These are phyloP conservation scores for Syrmaticus mikado DNA, from an alignment of 2,113 vertebrate genomes.

Conservation along the genomic window DNA sequence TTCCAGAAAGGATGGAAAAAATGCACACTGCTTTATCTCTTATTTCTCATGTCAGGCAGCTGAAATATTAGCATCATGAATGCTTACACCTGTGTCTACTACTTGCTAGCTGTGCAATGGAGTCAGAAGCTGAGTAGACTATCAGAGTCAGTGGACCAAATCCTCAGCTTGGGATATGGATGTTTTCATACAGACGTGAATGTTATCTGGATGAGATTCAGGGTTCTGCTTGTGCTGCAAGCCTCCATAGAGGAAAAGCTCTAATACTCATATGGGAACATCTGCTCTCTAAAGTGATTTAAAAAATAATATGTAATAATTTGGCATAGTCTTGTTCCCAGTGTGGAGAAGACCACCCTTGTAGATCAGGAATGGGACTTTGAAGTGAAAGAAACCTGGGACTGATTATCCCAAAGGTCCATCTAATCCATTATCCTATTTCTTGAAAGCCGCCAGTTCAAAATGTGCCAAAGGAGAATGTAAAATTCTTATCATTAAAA, in stretches of 20 bases:
- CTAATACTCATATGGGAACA: neutral
- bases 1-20: neutral
- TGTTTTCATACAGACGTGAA: neutral
- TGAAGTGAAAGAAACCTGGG: neutral
- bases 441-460: neutral
- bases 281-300: slow-evolving; percentile 29
- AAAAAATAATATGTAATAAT: slow-evolving; percentile 12
- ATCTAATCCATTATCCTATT: neutral
- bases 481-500: neutral
- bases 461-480: neutral
- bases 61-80: neutral
- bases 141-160: neutral
- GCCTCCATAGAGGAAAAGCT: neutral
- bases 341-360: slow-evolving; percentile 39
- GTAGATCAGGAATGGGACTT: neutral
- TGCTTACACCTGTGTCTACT: neutral
- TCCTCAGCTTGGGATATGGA: neutral
- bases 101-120: neutral
- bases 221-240: neutral
- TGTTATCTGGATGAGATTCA: neutral
- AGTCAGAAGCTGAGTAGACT: neutral
- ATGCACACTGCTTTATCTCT: neutral
- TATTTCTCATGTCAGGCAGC: neutral
- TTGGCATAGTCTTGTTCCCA: slow-evolving; percentile 32
- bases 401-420: neutral